phyloP scores from a whole-genome alignment of 2,797 vertebrate genomes.

The Enteromius mattozi region DNA sequence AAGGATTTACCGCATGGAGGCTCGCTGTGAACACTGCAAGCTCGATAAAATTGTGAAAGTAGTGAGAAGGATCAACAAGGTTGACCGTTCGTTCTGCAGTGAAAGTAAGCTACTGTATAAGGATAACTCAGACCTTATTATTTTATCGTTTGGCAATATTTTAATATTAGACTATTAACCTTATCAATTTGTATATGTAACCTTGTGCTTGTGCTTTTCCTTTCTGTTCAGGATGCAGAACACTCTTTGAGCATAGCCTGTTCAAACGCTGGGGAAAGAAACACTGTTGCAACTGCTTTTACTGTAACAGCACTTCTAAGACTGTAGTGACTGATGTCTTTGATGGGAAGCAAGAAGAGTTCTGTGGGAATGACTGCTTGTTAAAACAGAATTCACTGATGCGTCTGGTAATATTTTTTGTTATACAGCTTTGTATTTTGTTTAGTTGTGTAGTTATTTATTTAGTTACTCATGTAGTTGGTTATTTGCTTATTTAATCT shows the following conservation, averaged over 20 bases:
- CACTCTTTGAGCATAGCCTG: conserved; percentile 92
- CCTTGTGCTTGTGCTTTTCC: background rate
- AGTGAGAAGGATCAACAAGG: conserved; percentile 19
- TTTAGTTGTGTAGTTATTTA: background rate
- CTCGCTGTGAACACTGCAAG: conserved; percentile 92
- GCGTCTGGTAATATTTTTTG: conserved; percentile 82
- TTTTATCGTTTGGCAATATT: background rate
- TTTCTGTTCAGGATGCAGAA: conserved; percentile 86
- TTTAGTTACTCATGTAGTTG: too few relatives aligned
- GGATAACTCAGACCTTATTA: background rate
- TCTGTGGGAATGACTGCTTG: conserved; percentile 94
- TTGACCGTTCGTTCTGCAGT: conserved; percentile 91
- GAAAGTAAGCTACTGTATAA: conserved; percentile 82
- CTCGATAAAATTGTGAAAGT: background rate
- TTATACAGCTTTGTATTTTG: background rate
- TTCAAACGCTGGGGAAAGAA: conserved; percentile 88
- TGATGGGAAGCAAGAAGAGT: conserved; percentile 88
- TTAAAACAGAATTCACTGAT: conserved; percentile 91
- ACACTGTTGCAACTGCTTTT: conserved; percentile 90
- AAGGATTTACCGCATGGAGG: conserved; percentile 82
- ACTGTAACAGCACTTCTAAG: conserved; percentile 87
- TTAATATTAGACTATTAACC: background rate
- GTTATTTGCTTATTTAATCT: background rate
- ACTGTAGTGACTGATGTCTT: conserved; percentile 87
- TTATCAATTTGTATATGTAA: background rate